Evolutionary conservation across 2,888 invertebrate species (phyloP), one percentile per base, ranked within the genome.

Genomic region (Drosophila atroscutellata): DNA sequence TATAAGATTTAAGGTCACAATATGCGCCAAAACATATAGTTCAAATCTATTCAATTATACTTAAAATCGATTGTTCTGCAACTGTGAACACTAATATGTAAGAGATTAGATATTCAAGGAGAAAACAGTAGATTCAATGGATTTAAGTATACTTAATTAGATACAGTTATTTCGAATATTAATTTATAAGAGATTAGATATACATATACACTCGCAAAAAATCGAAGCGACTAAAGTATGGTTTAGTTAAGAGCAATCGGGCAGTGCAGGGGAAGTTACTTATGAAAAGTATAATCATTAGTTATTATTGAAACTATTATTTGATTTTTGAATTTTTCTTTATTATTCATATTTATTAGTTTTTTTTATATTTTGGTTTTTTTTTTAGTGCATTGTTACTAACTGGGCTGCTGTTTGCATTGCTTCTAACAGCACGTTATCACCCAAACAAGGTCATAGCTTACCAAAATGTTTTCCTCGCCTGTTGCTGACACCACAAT

Each of bases 391-490:
- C 11, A 51, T 30, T 37, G 39, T 8, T 5, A 52, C 34, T 24
- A 24, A 11, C 26, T 36, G 4, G 24, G 11, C 26, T 36, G 55
- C 49, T 26, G 18, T 26, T 26, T 8, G 18, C 18, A 26, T 3
- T 26, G 26, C 26, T 26, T 26, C 26, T 26, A 26, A 26, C 26
- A n/a, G 24, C 20, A 37, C 37, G 37, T 54, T 81, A 79, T 87
- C 72, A 55, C 51, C 39, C 47, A 11, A 70, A 62, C 77, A 88
- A 75, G 85, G 90, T 88, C 88, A 88, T 72, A 81, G 80, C 74
- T 71, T 69, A 18, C 49, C 57, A 42, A 71, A 75, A 72, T 68
- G 39, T 55, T 58, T 39, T 51, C 15, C 69, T 62, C 71, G 66
- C 59, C 67, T 59, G 69, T 69, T 87, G 80, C 79, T 80, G 76